These are phyloP conservation scores for Physella acuta DNA, from an alignment of 1,140 invertebrate genomes.

Conservation along the genomic window DNA sequence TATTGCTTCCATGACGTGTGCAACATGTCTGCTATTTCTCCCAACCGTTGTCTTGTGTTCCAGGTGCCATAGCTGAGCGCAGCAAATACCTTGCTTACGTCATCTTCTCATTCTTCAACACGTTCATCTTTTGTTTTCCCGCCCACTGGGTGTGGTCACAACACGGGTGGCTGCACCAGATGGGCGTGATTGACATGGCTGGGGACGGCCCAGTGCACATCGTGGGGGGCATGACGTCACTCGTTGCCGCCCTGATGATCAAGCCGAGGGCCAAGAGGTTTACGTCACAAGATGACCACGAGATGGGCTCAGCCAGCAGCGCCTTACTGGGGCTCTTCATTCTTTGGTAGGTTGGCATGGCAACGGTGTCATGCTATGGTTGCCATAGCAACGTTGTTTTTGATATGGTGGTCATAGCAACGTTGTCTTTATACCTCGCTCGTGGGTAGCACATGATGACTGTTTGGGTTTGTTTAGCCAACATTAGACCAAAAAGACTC, in stretches of 20 bases:
- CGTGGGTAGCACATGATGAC: too few species aligned
- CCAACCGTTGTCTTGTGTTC: neutral
- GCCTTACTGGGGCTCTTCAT: constrained; percentile 90
- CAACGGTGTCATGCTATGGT: too few species aligned
- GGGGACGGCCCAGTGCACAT: constrained; percentile 86
- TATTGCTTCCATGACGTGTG: too few species aligned
- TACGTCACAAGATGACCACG: constrained; percentile 70
- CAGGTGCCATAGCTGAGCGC: constrained; percentile 66
- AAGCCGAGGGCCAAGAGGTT: constrained; percentile 86
- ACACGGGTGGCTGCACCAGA: constrained; percentile 40
- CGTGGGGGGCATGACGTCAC: constrained; percentile 75
- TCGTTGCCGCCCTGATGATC: constrained; percentile 86
- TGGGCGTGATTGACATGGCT: constrained; percentile 67
- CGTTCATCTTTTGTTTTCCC: constrained; percentile 85
- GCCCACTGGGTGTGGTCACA: constrained; percentile 75
- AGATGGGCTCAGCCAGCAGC: constrained; percentile 85
- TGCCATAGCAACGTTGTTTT: too few species aligned
- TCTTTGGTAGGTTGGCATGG: constrained; percentile 78
- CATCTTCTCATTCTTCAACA: constrained; percentile 64
- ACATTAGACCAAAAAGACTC: too few species aligned
- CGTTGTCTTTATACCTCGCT: too few species aligned
- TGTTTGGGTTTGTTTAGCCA: too few species aligned
- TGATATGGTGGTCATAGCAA: too few species aligned
- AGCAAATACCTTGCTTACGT: constrained; percentile 65
- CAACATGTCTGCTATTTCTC: too few species aligned